Evolutionary conservation across 2,113 vertebrate genomes (phyloP).

Genomic region (Seriola rivoliana): DNA sequence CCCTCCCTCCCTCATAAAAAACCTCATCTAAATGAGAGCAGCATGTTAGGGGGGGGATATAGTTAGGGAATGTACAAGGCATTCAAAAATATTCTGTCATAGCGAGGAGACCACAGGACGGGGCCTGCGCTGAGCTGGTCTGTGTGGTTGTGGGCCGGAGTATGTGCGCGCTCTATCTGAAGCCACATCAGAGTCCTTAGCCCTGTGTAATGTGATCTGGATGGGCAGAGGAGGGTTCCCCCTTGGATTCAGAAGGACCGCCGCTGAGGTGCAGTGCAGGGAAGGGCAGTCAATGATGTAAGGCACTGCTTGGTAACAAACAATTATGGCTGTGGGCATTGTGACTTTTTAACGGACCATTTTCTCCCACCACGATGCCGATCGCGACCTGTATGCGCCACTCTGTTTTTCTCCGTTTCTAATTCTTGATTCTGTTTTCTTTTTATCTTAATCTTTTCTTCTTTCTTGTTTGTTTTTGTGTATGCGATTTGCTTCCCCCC

Average conservation of each 20-base stretch:
- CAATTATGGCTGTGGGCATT: slow-evolving; percentile 47
- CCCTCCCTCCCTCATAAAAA: slow-evolving; percentile 6
- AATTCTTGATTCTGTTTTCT: not conserved
- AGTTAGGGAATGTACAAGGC: slow-evolving; percentile 68
- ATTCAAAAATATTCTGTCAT: slow-evolving; percentile 77
- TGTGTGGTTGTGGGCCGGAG: slow-evolving; percentile 73
- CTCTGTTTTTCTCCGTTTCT: not conserved
- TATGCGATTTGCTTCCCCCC: not conserved
- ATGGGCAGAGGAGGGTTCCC: slow-evolving; percentile 64
- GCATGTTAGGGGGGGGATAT: slow-evolving; percentile 53
- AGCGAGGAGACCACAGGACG: slow-evolving; percentile 73
- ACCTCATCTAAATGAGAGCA: slow-evolving; percentile 68
- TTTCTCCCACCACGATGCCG: slow-evolving; percentile 36
- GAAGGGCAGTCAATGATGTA: slow-evolving; percentile 71
- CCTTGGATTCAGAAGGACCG: slow-evolving; percentile 66
- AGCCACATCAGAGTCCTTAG: slow-evolving; percentile 80
- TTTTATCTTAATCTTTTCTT: not conserved
- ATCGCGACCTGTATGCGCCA: not conserved
- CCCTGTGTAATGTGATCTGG: slow-evolving; percentile 78
- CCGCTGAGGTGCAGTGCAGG: slow-evolving; percentile 59
- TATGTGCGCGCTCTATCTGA: slow-evolving; percentile 71
- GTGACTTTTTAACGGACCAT: slow-evolving; percentile 27
- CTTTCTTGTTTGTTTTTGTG: not conserved
- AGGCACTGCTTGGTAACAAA: slow-evolving; percentile 62
- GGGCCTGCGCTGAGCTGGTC: slow-evolving; percentile 64